Evolutionary conservation across 1,140 invertebrate genomes (phyloP).

Genomic region (Sarcophaga bullata): DNA sequence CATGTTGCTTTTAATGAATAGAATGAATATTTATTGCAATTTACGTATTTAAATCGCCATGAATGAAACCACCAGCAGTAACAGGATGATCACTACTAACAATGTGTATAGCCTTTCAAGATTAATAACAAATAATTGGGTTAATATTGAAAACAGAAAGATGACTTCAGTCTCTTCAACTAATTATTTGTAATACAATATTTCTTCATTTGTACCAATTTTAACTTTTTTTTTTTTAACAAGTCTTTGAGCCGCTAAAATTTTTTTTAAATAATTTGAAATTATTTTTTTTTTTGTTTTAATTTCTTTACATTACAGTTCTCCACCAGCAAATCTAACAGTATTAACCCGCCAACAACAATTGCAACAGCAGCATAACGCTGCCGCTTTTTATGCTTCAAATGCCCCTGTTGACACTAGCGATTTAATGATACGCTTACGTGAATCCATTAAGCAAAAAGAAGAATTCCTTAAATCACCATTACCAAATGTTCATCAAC

Average conservation of each 20-base stretch:
- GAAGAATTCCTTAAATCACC: constrained; percentile 85
- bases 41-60: no score
- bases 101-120: no score
- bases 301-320: constrained; percentile 49
- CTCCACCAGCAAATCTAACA: constrained; percentile 62
- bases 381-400: constrained; percentile 38
- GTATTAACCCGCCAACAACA: constrained; percentile 58
- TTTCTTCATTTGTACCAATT: not conserved
- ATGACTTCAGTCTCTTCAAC: no score
- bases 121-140: no score
- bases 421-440: constrained; percentile 67
- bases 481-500: constrained; percentile 60
- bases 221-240: no score
- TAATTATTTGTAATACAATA: not conserved
- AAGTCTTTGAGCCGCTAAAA: not conserved
- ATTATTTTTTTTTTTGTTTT: constrained; percentile 5
- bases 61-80: no score
- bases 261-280: no score
- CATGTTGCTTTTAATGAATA: not conserved
- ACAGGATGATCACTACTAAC: no score
- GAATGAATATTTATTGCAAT: no score
- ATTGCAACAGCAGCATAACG: constrained; percentile 36
- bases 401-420: constrained; percentile 54
- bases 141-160: no score
- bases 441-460: constrained; percentile 86